Evolutionary conservation across 2,888 invertebrate genomes (phyloP).

Genomic region (Drosophila kambysellisi): DNA sequence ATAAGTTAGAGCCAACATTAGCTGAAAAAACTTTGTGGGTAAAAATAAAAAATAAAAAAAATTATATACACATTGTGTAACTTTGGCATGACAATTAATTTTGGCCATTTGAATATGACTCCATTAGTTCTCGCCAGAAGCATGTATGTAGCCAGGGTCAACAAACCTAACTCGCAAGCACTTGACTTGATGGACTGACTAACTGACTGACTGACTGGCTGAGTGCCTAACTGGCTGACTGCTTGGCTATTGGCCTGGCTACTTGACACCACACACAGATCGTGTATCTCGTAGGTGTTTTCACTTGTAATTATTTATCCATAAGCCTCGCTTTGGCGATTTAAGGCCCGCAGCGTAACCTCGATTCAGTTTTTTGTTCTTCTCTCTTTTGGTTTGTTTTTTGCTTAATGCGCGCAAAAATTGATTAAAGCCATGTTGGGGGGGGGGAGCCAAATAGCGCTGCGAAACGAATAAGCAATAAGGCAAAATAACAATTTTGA

Average conservation of each 20-base stretch:
- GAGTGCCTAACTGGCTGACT: constrained; percentile 15
- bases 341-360: constrained; percentile 47
- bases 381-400: constrained; percentile 1
- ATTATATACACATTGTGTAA: constrained; percentile 50
- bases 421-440: constrained; percentile 33
- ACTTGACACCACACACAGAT: constrained; percentile 56
- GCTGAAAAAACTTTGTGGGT: constrained; percentile 51
- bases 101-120: constrained; percentile 59
- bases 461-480: constrained; percentile 67
- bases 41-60: constrained; percentile 3
- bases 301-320: constrained; percentile 78
- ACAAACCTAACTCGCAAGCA: constrained; percentile 51
- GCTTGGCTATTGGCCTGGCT: constrained; percentile 47
- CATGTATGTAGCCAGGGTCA: constrained; percentile 46
- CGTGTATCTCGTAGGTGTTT: constrained; percentile 73
- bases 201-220: constrained; percentile 13
- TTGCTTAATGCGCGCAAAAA: constrained; percentile 35
- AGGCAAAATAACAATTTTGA: constrained; percentile 64
- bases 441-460: constrained; percentile 19
- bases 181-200: constrained; percentile 34
- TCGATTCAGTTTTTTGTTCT: constrained; percentile 27
- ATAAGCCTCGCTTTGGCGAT: constrained; percentile 51
- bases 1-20: constrained; percentile 27
- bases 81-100: constrained; percentile 71
- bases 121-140: constrained; percentile 37